Evolutionary conservation across 2,888 invertebrate species (phyloP), one percentile per base, ranked within the genome.

Genomic region (Ischnura elegans): DNA sequence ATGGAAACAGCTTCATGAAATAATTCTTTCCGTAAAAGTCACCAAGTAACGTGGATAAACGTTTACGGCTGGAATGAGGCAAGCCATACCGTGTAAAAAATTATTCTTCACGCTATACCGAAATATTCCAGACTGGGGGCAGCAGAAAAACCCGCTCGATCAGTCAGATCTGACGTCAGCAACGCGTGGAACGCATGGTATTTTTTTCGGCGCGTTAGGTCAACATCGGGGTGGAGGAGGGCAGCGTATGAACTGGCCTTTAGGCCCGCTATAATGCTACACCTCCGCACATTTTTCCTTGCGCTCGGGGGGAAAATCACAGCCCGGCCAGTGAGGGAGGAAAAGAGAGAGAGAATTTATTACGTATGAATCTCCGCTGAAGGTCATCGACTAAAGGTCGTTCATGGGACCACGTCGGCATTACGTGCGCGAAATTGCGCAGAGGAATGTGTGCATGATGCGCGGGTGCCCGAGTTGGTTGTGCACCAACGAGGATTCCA

Each of bases 321-420:
- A 10, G 36, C 29, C 0, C 36, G 29, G 76, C 76, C 2, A 51
- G 2, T 19, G 19, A 19, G n/a, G 61, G 61, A 61, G 61, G 19
- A 16, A 25, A 16, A 55, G 55, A 21, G 4, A 47, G 61, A 61
- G 4, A 36, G 36, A 36, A 13, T 29, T 76, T 29, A 76, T 36
- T 76, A 13, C 76, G 36, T 16, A 5, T 8, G 76, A 10, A 76
- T 36, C 76, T 8, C 29, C 76, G 13, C 13, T 36, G 29, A 36
- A 76, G 76, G 76, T 76, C 76, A 76, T n/a, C n/a, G 76, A 36
- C 76, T 76, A 76, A n/a, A 76, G 76, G 76, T 29, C 76, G 76
- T 16, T 76, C 36, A 29, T 76, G 13, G 36, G 36, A 36, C 36
- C 76, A 76, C 76, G 76, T 29, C 76, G 76, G 16, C 76, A n/a